Base-by-base conservation (phyloP, 2,113 vertebrate species). In the Erpornis zantholeuca region DNA sequence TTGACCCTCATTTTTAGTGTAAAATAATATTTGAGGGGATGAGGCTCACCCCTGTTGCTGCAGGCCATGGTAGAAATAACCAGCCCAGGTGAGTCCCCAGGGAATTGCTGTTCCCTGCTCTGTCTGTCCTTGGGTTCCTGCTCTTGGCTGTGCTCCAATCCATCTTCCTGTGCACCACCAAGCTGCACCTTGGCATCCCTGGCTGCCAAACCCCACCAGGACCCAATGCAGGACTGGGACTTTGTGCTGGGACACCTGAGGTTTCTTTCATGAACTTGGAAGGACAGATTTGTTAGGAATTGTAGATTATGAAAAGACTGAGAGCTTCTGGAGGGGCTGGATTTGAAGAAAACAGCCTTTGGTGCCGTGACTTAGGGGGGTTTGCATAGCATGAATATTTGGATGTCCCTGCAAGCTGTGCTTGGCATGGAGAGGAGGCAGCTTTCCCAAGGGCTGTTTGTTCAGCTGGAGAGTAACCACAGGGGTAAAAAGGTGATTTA, bases 211-310 rank as follows among this genome's bases (percentile, higher is more conserved):
- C 33, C 21, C 38, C 29, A 28, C 29, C 31, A 22, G 4, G 11
- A 75, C 8, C 35, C 49, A 28, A 0, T 1, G 18, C 13, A 24
- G 52, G 47, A 11, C 17, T 61, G 85, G 42, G 13, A 22, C 71
- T 75, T 38, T 40, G 13, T 44, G 38, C 44, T 82, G 63, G 23
- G 10, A 44, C 17, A 44, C 0, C 0, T 6, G 24, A 9, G 8
- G 18, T 31, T 90, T 57, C 23, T 70, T 52, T 63, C 23, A 6
- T 27, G 10, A n/a, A 4, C 29, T 56, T 65, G 17, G 36, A 78
- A 79, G 33, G 36, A 33, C 11, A 59, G 38, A 21, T 17, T 38
- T 31, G n/a, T 31, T 50, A 68, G 65, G 45, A 71, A 64, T 12
- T 19, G 10, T 6, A 50, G 56, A 17, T n/a, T 10, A 35, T 31